Base-by-base conservation (phyloP, 2,888 invertebrate genomes). In the Oscheius sp. region DNA sequence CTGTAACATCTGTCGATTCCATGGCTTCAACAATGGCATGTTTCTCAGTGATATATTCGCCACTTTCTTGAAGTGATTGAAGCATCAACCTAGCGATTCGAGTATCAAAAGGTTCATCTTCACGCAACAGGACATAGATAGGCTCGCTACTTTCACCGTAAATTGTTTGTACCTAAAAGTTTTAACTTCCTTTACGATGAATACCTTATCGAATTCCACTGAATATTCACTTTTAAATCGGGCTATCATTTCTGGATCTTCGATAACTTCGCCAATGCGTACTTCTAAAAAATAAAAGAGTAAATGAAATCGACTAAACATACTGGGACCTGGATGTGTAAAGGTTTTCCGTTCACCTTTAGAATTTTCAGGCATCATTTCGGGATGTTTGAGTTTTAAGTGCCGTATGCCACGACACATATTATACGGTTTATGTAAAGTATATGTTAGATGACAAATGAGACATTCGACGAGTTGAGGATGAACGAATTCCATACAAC, bases 331-430 rank as follows among this genome's bases (percentile, higher is more conserved):
- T 36, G 36, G 36, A 36, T 8, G 36, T 9, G 36, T 8, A 36
- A 8, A 1, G 57, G 56, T 1, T 51, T 30, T n/a, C 1, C 9
- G 67, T 20, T 70, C 49, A 57, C 71, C 72, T 56, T 73, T 72
- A 24, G 66, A 56, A 63, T 80, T 80, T 67, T 85, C 85, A 14
- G 85, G 85, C 85, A 85, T 85, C 67, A 81, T 76, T 64, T 81
- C 79, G 0, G 79, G 80, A 50, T 81, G 81, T 59, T 78, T 78
- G 33, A 70, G 49, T 67, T 86, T 82, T 26, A 85, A 69, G 70
- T 85, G 85, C 1, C 85, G 74, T 44, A 85, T 82, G 12, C 83
- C 85, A 32, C 85, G 68, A 50, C 85, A 85, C 68, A 85, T 83
- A 59, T 84, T 85, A 73, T 76, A 85, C 1, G 84, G 83, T 47